These are phyloP conservation scores for Scleropages formosus DNA, from an alignment of 2,797 vertebrate species.

Conservation along the genomic window DNA sequence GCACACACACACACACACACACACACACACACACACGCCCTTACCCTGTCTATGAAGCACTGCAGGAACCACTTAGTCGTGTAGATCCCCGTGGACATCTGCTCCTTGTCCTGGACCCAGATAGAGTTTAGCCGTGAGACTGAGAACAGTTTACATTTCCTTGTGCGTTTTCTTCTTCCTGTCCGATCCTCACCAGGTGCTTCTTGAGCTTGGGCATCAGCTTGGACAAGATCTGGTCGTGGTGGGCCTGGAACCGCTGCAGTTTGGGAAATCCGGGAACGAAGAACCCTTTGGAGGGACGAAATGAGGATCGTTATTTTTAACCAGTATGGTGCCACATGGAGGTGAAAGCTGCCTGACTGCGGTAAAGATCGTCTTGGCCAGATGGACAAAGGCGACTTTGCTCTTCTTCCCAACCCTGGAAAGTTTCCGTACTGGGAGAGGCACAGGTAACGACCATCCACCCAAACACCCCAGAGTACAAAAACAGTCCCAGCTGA, in stretches of 20 bases:
- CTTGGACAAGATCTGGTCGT: conserved; percentile 77
- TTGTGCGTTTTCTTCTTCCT: background rate
- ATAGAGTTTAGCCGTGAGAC: conserved; percentile 5
- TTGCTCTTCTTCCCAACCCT: too few relatives aligned
- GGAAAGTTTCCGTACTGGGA: too few relatives aligned
- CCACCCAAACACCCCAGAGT: background rate
- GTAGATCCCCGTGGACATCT: conserved; percentile 88
- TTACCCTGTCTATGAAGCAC: conserved; percentile 90
- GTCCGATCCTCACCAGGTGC: conserved; percentile 70
- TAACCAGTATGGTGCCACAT: too few relatives aligned
- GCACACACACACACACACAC: conserved; percentile 40
- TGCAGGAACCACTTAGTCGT: conserved; percentile 94
- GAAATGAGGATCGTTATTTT: background rate
- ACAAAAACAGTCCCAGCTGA: background rate
- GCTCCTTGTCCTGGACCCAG: conserved; percentile 79
- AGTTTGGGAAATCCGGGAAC: conserved; percentile 84
- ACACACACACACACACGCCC: conserved; percentile 35
- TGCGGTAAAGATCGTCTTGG: too few relatives aligned
- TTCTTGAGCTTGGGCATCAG: conserved; percentile 82
- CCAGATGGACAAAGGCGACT: background rate
- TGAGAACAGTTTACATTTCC: conserved; percentile 10
- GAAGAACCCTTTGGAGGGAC: conserved; percentile 70
- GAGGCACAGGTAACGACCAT: too few relatives aligned
- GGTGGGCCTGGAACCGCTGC: conserved; percentile 82
- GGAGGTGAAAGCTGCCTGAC: background rate